These are phyloP conservation scores for Drosophila paranaensis DNA, from an alignment of 2,888 invertebrate species.

Conservation along the genomic window DNA sequence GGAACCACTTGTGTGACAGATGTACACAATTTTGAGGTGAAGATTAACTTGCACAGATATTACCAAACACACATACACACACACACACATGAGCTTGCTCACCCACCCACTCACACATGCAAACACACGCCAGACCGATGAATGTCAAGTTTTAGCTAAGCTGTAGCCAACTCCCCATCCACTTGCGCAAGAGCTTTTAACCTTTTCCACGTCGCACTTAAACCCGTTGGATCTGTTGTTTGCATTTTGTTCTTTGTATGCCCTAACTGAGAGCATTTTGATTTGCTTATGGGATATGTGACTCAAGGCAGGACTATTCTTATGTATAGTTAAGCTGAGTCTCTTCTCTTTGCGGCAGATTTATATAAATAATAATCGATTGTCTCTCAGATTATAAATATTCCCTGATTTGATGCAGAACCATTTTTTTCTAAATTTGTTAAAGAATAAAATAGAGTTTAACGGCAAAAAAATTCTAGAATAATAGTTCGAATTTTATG, in stretches of 20 bases:
- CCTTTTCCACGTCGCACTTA: slow-evolving; percentile 46
- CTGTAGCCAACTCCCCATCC: slow-evolving; percentile 13
- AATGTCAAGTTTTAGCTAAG: slow-evolving; percentile 25
- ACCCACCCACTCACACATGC: neutral
- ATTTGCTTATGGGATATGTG: neutral
- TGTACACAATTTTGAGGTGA: slow-evolving; percentile 60
- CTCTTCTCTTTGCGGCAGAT: too few species aligned
- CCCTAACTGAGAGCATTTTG: neutral
- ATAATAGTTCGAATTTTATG: too few species aligned
- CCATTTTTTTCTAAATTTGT: too few species aligned
- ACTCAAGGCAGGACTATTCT: too few species aligned
- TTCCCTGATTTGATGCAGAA: too few species aligned
- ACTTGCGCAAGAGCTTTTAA: slow-evolving; percentile 22
- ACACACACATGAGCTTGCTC: neutral
- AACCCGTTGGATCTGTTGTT: slow-evolving; percentile 53
- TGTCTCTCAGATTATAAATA: too few species aligned
- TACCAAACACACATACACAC: slow-evolving; percentile 23
- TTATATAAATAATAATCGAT: too few species aligned
- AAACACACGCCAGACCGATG: slow-evolving; percentile 17
- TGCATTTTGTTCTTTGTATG: slow-evolving; percentile 44
- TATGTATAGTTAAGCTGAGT: too few species aligned
- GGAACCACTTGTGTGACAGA: slow-evolving; percentile 42
- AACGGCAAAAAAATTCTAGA: too few species aligned
- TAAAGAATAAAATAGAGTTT: too few species aligned
- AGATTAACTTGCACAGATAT: slow-evolving; percentile 47